Conservation (phyloP, 23 tunicate species). For the Phallusia fumigata region DNA sequence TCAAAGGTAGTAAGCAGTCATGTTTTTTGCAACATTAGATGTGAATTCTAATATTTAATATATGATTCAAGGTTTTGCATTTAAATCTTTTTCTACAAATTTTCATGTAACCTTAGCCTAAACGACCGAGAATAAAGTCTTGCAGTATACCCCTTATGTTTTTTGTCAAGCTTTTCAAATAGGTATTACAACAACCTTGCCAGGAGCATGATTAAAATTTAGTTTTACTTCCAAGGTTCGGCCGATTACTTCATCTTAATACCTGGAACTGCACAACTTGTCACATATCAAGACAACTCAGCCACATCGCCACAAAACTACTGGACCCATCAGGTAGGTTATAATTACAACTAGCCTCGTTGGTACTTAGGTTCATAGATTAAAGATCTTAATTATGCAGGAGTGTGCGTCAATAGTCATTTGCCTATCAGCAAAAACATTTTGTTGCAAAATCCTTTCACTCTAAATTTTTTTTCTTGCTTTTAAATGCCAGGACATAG, state of each 20-base stretch:
- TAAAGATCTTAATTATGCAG: too few relatives aligned
- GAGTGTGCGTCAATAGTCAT: neutral
- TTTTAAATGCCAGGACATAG: constrained; percentile 51
- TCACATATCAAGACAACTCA: constrained; percentile 6
- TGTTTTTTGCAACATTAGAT: neutral
- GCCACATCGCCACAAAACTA: constrained; percentile 19
- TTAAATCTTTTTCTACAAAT: too few relatives aligned
- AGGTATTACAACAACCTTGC: too few relatives aligned
- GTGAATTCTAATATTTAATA: neutral
- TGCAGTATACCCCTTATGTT: too few relatives aligned
- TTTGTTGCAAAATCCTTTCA: neutral
- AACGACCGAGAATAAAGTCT: too few relatives aligned
- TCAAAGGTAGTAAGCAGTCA: constrained; percentile 42
- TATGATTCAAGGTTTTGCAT: neutral
- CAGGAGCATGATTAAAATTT: neutral
- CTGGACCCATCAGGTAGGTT: constrained; percentile 42
- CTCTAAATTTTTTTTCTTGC: neutral
- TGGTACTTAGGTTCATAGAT: neutral
- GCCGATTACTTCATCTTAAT: constrained; percentile 70
- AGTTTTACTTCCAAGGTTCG: constrained; percentile 30
- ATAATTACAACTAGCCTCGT: neutral
- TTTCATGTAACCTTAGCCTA: too few relatives aligned
- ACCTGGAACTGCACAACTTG: constrained; percentile 74
- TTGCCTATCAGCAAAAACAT: neutral
- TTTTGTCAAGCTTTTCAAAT: too few relatives aligned